Percentiles rank a stretch among this genome's conserved stretches.
phyloP scores from a whole-genome alignment of 2,797 vertebrate genomes.

The Ciconia nigra region DNA sequence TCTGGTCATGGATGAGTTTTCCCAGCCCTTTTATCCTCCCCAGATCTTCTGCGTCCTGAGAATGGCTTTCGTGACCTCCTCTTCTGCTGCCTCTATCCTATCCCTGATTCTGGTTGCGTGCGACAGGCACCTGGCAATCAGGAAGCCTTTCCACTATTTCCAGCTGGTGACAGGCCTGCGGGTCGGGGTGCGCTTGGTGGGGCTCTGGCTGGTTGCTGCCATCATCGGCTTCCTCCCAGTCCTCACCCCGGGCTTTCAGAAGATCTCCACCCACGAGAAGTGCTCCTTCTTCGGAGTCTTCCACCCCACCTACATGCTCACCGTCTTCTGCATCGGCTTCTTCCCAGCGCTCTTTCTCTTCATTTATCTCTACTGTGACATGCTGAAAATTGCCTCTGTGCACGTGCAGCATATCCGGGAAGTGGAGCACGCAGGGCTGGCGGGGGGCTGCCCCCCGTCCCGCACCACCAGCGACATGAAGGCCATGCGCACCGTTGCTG shows the following conservation, averaged over 20 bases:
- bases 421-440: slow-evolving; percentile 48
- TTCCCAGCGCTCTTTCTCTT: slow-evolving; percentile 84
- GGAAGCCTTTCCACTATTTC: slow-evolving; percentile 84
- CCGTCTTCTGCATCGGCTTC: slow-evolving; percentile 81
- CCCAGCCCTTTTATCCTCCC: not conserved
- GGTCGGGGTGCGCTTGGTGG: slow-evolving; percentile 64
- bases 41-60: slow-evolving; percentile 78
- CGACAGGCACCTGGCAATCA: slow-evolving; percentile 89
- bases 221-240: slow-evolving; percentile 84
- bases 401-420: slow-evolving; percentile 84
- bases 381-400: slow-evolving; percentile 85
- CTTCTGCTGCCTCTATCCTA: slow-evolving; percentile 86
- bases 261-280: slow-evolving; percentile 16
- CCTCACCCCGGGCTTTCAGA: slow-evolving; percentile 75
- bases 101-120: slow-evolving; percentile 88
- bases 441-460: not conserved
- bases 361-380: slow-evolving; percentile 90
- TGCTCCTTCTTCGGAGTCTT: slow-evolving; percentile 87
- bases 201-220: slow-evolving; percentile 80
- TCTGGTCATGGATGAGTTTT: slow-evolving; percentile 79
- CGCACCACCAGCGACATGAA: slow-evolving; percentile 79
- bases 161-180: slow-evolving; percentile 74
- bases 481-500: slow-evolving; percentile 83
- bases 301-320: slow-evolving; percentile 76
- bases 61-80: slow-evolving; percentile 85